These are phyloP conservation scores for Heliconius ethilla DNA, from an alignment of 2,888 invertebrate species.

Conservation along the genomic window DNA sequence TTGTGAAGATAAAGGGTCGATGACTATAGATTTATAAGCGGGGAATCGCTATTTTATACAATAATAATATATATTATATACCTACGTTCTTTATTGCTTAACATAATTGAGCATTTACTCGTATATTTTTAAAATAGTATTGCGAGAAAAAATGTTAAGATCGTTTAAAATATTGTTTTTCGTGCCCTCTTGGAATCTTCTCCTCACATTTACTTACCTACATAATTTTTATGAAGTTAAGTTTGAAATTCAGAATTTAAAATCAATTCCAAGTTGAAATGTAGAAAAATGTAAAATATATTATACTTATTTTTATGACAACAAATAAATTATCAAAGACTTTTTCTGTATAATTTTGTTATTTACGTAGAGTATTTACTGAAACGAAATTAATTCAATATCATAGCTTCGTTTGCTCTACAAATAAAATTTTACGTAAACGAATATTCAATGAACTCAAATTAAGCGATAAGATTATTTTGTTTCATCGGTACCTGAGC, in stretches of 20 bases:
- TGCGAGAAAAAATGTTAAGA: neutral
- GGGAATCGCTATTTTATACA: neutral
- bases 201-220: too few relatives aligned
- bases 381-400: constrained; percentile 13
- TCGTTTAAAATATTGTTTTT: neutral
- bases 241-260: too few relatives aligned
- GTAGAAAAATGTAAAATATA: neutral
- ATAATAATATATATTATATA: too few relatives aligned
- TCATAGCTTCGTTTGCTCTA: neutral
- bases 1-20: constrained; percentile 10
- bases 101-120: neutral
- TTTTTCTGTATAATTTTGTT: neutral
- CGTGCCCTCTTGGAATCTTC: too few relatives aligned
- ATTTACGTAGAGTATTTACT: neutral
- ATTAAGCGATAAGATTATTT: neutral
- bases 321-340: neutral
- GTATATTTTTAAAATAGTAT: neutral
- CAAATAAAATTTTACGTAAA: neutral
- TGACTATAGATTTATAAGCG: constrained; percentile 6
- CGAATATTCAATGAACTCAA: constrained; percentile 8
- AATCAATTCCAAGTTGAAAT: too few relatives aligned
- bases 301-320: neutral
- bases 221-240: too few relatives aligned
- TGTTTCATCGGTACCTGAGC: neutral
- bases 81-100: neutral